Evolutionary conservation across 2,888 invertebrate species (phyloP), one percentile per base, ranked within the genome.

Genomic region (Dicyrtomina minuta): DNA sequence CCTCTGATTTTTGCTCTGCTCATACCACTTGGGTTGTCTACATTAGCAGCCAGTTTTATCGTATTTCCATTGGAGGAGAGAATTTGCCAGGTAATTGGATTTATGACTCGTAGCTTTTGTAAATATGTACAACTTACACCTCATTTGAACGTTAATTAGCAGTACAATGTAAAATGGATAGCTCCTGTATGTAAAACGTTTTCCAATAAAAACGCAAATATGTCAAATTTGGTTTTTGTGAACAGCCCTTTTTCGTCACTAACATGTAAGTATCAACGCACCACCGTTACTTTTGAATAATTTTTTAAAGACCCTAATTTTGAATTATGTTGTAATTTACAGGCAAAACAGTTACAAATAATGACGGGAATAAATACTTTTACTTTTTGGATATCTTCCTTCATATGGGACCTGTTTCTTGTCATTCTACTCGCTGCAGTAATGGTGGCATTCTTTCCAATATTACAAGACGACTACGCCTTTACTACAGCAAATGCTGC

Each of bases 371-470:
- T 83, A 0, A 78, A 79, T 41, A 70, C 81, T 1, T 60, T 79
- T 13, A 79, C 78, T 6, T 84, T 81, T 77, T 84, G 84, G 84
- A 22, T 79, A 1, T 78, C 82, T 0, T 81, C 82, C 5, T 82
- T 83, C 72, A 67, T 79, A 20, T 84, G 83, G 83, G 84, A 84
- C 75, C 73, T 82, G 43, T 71, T 82, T 62, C 80, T 82, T 65
- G 81, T 80, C 75, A 51, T 81, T 15, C 59, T 82, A 2, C 80
- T 82, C 0, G 78, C 79, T 59, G 27, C 80, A 2, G 70, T 80
- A 41, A 75, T 83, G 44, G 62, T 83, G 15, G 66, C 80, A 13
- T 75, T 81, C 2, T 81, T 82, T 66, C 79, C 78, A 17, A 79
- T 79, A 2, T 82, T 83, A 72, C 75, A 79, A 70, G 77, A 79